These are phyloP conservation scores for Ariolimax columbianus DNA, from an alignment of 2,888 invertebrate genomes.

Conservation along the genomic window DNA sequence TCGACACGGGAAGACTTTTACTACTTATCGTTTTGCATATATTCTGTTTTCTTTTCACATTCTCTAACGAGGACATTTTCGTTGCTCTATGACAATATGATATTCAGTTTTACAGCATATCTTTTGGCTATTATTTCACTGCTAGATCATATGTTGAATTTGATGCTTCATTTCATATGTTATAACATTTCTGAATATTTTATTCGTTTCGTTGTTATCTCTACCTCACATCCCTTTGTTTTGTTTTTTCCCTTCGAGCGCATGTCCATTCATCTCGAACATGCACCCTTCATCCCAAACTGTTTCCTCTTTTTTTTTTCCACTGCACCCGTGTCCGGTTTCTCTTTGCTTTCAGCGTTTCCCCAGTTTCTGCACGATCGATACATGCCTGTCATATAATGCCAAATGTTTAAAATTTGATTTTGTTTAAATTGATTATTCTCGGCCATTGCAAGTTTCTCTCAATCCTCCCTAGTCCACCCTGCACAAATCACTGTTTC, in stretches of 20 bases:
- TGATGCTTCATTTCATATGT: too few species aligned
- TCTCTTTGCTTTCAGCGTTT: neutral
- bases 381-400: constrained; percentile 16
- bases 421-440: constrained; percentile 4
- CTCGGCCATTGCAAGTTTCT: neutral
- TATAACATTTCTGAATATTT: too few species aligned
- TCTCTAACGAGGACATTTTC: too few species aligned
- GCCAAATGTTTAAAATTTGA: constrained; percentile 19
- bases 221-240: neutral
- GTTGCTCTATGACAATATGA: too few species aligned
- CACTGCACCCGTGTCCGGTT: neutral
- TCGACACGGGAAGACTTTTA: too few species aligned
- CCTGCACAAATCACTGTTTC: neutral
- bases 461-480: neutral
- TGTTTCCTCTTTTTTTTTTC: neutral
- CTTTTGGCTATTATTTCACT: too few species aligned
- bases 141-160: too few species aligned
- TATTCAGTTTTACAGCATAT: too few species aligned
- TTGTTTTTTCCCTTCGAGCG: neutral
- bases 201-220: neutral
- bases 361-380: neutral
- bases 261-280: neutral
- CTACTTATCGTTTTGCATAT: too few species aligned
- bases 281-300: neutral
- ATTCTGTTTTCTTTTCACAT: too few species aligned